Conservation (phyloP, 2,888 invertebrate species). For the Osmoderma eremita region DNA sequence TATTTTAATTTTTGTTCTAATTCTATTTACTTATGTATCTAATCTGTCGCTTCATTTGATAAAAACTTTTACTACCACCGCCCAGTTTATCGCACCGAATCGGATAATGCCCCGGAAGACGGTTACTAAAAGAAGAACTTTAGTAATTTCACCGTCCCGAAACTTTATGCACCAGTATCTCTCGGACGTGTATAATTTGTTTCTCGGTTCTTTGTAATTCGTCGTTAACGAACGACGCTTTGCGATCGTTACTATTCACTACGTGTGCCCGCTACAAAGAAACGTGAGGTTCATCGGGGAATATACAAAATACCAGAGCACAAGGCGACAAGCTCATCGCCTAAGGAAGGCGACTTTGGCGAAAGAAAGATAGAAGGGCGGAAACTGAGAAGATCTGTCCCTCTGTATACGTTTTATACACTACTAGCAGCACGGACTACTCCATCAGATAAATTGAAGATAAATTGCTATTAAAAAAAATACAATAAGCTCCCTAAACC, state of each 20-base stretch:
- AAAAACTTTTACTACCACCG: no score
- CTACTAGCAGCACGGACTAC: no score
- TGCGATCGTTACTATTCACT: neutral
- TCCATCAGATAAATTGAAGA: no score
- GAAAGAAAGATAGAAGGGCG: neutral
- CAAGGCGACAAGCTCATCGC: neutral
- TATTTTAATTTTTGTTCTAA: no score
- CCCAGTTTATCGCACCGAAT: no score
- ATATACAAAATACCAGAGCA: constrained; percentile 6
- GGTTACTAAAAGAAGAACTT: neutral
- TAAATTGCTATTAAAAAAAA: neutral
- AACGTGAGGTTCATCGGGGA: constrained; percentile 17
- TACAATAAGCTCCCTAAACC: constrained; percentile 26
- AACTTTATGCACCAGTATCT: constrained; percentile 29
- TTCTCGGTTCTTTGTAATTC: constrained; percentile 2
- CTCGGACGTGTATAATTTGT: constrained; percentile 36
- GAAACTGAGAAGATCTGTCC: no score
- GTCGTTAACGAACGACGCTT: neutral
- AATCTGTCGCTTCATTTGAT: no score
- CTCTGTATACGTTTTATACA: no score
- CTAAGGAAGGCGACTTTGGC: no score
- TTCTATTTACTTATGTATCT: no score
- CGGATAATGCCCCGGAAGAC: no score
- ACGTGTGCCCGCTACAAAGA: constrained; percentile 24
- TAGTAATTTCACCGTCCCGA: constrained; percentile 16